Base-by-base conservation (phyloP, 2,113 vertebrate species). In the Puntigrus tetrazona region DNA sequence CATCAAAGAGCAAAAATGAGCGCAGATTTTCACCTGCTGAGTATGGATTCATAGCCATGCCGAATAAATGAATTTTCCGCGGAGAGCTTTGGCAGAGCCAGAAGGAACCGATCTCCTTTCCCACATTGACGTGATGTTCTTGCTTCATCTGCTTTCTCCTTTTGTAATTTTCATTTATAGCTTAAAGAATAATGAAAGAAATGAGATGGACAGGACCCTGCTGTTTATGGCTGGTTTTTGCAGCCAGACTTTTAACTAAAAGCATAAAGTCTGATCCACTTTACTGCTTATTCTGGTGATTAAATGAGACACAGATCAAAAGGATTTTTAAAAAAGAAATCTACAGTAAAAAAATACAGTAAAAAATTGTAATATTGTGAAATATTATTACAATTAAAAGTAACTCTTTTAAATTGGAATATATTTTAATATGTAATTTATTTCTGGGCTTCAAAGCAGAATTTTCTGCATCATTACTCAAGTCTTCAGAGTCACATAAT, bases 11-110 rank as follows among this genome's bases (percentile, higher is more conserved):
- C 52, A 61, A 63, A 65, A 52, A 27, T 78, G 36, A n/a, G 25
- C 18, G 10, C 69, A 63, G 70, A 3, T 11, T 63, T 65, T 67
- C 38, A 80, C 78, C 78, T 67, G 61, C 78, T 47, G 59, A 65
- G 41, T 47, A n/a, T 80, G 18, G 59, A 34, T 80, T 65, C 6
- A 1, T 80, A 41, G 52, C 31, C 52, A 34, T 43, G 45, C 50
- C 3, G 22, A 13, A 81, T 69, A 63, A 87, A 65, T 55, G n/a
- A 9, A 85, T 84, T 80, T 76, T 75, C 78, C n/a, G 27, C 57
- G 1, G 38, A 80, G 61, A 65, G 25, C 25, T 79, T 63, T 10
- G 9, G 18, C 38, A 7, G 65, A 67, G 45, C 73, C 45, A 13
- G 27, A n/a, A 67, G 59, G 59, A 67, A 50, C 78, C n/a, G 59